These are phyloP conservation scores for Ridgeia piscesae DNA, from an alignment of 1,140 invertebrate species.

Conservation along the genomic window DNA sequence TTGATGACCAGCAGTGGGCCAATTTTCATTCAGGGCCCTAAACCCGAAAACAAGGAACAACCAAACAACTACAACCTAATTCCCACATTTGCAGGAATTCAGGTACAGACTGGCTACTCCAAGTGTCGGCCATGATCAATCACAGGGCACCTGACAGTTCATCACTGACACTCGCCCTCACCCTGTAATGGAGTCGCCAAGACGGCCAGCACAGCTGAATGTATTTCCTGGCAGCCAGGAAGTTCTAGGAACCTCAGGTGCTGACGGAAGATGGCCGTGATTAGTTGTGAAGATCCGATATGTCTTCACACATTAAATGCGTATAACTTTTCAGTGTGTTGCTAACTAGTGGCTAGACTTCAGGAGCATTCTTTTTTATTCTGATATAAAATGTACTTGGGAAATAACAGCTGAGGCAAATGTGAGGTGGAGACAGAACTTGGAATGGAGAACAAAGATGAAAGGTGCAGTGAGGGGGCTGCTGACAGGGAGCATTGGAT, in stretches of 20 bases:
- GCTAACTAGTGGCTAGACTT: no score
- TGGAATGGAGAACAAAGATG: no score
- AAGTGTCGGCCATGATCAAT: background rate
- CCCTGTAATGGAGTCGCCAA: background rate
- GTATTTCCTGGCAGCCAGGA: background rate
- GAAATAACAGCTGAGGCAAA: no score
- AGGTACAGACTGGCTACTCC: background rate
- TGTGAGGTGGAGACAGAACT: no score
- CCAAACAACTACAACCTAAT: background rate
- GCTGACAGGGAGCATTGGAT: no score
- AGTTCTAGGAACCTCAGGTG: background rate
- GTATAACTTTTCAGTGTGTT: background rate
- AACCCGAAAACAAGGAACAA: background rate
- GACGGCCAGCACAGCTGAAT: background rate
- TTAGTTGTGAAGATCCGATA: background rate
- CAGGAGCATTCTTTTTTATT: no score
- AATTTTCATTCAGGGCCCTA: background rate
- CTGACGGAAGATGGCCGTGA: background rate
- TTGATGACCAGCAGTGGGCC: background rate
- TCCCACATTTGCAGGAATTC: background rate
- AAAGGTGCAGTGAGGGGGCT: no score
- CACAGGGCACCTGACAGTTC: background rate
- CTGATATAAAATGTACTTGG: no score
- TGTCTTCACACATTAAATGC: background rate
- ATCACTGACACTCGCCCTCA: background rate